Evolutionary conservation across 2,113 vertebrate species (phyloP), one percentile per base, ranked within the genome.

Genomic region (Paracanthobrama guichenoti): DNA sequence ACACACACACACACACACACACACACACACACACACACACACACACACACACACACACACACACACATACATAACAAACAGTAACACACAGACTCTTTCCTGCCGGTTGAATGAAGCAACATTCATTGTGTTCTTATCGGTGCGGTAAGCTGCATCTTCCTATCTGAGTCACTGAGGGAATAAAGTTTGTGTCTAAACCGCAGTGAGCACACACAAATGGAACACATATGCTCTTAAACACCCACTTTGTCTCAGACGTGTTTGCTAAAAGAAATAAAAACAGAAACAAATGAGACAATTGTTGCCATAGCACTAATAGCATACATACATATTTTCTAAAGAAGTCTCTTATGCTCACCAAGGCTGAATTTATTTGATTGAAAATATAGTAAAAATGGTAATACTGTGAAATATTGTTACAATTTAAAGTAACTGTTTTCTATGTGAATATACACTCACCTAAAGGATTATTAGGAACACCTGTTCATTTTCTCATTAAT

Each of bases 121-220:
- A 64, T 53, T 67, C 44, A 80, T 50, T 66, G 79, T 50, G 62
- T 26, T 67, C 79, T 80, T 80, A 80, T 67, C 79, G 24, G 60
- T 31, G 60, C 62, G 5, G 16, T 50, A 80, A 67, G 62, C 79
- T 67, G 24, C 60, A 80, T 75, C 73, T 53, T 66, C 39, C 22
- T 64, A 24, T 66, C 77, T 7, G 44, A 80, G 59, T 66, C 79
- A 80, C 79, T 22, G 16, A 46, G 57, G 24, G 79, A 35, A 48
- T 50, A 80, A 80, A 67, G 60, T 80, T 80, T 50, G 78, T 48
- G 50, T 67, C 44, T 67, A 66, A 64, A 80, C 79, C 4, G 9
- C 44, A 44, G 57, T n/a, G 57, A 62, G 31, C 44, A 67, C 73
- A 75, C 24, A 28, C 67, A 60, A 5, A 42, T 20, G 28, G 9